Conservation (phyloP, 2,888 invertebrate genomes). For the Tridacna gigas region DNA sequence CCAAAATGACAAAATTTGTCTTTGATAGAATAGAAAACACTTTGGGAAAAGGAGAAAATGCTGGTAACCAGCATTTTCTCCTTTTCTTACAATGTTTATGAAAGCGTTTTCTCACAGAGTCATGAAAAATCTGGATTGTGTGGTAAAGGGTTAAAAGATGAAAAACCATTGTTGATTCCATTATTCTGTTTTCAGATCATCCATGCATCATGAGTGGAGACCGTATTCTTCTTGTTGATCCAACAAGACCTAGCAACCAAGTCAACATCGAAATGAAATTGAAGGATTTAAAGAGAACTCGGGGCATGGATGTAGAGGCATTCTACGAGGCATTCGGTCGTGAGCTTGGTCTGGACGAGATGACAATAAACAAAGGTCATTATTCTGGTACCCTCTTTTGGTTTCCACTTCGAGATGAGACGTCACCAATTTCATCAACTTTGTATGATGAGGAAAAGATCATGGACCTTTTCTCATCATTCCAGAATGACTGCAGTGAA, state of each 20-base stretch:
- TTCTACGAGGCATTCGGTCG: conserved; percentile 65
- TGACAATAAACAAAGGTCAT: conserved; percentile 58
- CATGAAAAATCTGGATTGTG: background rate
- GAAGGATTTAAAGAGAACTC: conserved; percentile 33
- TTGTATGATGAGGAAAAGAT: conserved; percentile 70
- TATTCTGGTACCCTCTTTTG: conserved; percentile 81
- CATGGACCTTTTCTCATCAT: conserved; percentile 69
- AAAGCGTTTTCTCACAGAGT: background rate
- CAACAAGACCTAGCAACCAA: conserved; percentile 54
- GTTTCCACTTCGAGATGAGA: conserved; percentile 76
- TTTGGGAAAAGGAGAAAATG: background rate
- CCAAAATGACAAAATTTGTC: background rate
- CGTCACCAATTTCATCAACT: conserved; percentile 74
- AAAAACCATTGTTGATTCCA: background rate
- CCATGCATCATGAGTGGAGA: conserved; percentile 79
- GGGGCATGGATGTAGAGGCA: conserved; percentile 49
- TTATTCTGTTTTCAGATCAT: conserved; percentile 69
- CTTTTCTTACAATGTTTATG: background rate
- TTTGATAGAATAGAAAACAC: background rate
- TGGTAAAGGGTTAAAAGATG: background rate
- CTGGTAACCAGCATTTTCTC: background rate
- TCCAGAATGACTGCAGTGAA: conserved; percentile 73
- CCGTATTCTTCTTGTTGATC: conserved; percentile 77
- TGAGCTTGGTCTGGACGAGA: conserved; percentile 64
- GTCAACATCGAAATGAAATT: conserved; percentile 38